A percentile compares a stretch with the other conserved stretches of the same genome.
phyloP scores from a whole-genome alignment of 2,888 invertebrate genomes.

The Drosophila kuntzei region DNA sequence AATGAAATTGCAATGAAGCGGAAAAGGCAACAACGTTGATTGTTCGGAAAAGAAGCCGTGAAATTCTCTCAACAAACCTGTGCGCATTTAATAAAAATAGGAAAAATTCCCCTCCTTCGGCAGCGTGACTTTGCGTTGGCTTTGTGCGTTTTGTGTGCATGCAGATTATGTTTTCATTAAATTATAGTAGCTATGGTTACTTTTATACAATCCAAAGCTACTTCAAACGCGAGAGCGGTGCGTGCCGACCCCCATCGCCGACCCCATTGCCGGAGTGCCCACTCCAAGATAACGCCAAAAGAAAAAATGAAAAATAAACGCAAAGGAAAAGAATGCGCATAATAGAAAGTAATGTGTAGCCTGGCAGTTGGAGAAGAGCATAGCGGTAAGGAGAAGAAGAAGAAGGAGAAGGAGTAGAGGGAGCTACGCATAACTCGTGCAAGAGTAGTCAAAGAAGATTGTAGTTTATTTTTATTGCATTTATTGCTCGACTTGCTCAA shows the following conservation, averaged over 20 bases:
- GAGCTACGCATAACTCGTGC: constrained; percentile 40
- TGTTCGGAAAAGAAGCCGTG: constrained; percentile 28
- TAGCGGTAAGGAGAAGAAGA: neutral
- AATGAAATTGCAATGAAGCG: constrained; percentile 48
- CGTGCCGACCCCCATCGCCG: constrained; percentile 50
- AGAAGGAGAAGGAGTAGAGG: neutral
- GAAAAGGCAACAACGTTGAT: constrained; percentile 31
- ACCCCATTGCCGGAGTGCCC: constrained; percentile 29
- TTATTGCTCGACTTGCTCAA: constrained; percentile 50
- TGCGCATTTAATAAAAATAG: constrained; percentile 60
- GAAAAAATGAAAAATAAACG: constrained; percentile 29
- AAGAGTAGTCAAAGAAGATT: constrained; percentile 65
- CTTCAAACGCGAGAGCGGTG: constrained; percentile 67
- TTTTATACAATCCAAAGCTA: constrained; percentile 77
- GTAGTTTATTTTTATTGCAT: constrained; percentile 79
- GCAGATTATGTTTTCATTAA: constrained; percentile 82
- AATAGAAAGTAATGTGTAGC: constrained; percentile 66
- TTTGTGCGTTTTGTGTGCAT: constrained; percentile 57
- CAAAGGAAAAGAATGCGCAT: constrained; percentile 65
- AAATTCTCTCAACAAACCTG: constrained; percentile 33
- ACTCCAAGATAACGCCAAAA: constrained; percentile 40
- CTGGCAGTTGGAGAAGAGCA: neutral
- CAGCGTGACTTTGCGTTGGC: constrained; percentile 12
- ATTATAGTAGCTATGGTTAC: constrained; percentile 82
- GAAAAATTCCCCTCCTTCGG: constrained; percentile 8